Conservation (phyloP, 2,797 vertebrate species). For the Myripristis jacobus region DNA sequence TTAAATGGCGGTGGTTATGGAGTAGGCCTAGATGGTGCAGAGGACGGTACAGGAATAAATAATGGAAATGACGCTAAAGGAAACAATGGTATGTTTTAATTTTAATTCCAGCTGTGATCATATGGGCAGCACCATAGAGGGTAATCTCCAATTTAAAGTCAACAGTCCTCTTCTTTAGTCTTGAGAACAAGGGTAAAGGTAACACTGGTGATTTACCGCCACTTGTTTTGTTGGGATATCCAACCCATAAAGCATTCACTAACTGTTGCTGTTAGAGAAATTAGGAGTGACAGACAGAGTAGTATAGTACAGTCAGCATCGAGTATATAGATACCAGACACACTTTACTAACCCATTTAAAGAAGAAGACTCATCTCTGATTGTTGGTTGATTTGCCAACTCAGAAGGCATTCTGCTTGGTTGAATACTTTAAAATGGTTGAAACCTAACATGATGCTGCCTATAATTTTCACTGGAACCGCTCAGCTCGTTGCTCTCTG, state of each 20-base stretch:
- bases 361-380: conserved; percentile 52
- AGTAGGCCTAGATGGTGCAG: conserved; percentile 55
- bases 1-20: conserved; percentile 56
- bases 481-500: conserved; percentile 40
- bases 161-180: conserved; percentile 59
- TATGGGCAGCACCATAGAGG: conserved; percentile 69
- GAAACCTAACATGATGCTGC: conserved; percentile 64
- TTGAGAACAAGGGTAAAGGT: conserved; percentile 28
- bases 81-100: conserved; percentile 72
- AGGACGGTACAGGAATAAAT: conserved; percentile 53
- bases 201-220: conserved; percentile 18
- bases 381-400: conserved; percentile 36
- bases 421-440: conserved; percentile 61
- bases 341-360: conserved; percentile 44
- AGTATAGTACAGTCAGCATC: not conserved
- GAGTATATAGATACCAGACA: not conserved
- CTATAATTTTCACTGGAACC: conserved; percentile 49
- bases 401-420: conserved; percentile 16
- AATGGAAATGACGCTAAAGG: conserved; percentile 38
- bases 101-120: conserved; percentile 54
- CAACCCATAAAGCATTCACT: conserved; percentile 9
- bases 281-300: conserved; percentile 1
- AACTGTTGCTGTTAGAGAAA: conserved; percentile 10
- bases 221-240: conserved; percentile 31
- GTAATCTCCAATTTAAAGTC: conserved; percentile 57